These are phyloP conservation scores for Phrixothrix hirtus DNA, from an alignment of 2,888 invertebrate genomes.

Conservation along the genomic window DNA sequence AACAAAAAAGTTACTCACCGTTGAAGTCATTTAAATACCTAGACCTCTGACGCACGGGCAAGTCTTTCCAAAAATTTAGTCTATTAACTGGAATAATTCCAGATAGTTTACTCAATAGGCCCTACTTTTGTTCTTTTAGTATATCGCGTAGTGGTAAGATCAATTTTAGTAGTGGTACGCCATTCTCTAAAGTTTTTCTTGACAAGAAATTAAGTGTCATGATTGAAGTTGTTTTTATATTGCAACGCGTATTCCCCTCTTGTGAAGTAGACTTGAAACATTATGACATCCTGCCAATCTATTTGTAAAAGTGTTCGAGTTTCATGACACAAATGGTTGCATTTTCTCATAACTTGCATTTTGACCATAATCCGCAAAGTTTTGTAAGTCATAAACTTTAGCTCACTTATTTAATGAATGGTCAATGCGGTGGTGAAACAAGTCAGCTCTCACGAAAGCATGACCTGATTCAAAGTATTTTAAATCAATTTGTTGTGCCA, in stretches of 20 bases:
- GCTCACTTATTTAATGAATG: neutral
- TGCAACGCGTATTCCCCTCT: neutral
- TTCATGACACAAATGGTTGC: neutral
- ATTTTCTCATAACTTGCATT: conserved; percentile 1
- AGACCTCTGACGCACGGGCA: too few species aligned
- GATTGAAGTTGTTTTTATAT: neutral
- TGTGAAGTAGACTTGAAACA: neutral
- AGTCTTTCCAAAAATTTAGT: neutral
- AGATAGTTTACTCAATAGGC: neutral
- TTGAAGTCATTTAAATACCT: too few species aligned
- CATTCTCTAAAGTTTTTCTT: neutral
- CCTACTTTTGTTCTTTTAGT: neutral
- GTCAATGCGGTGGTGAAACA: neutral
- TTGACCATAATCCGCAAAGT: neutral
- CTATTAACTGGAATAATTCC: neutral
- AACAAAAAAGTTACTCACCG: too few species aligned
- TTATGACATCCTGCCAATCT: neutral
- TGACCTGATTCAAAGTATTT: neutral
- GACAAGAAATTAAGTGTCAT: too few species aligned
- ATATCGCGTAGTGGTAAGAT: neutral
- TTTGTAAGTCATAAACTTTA: neutral
- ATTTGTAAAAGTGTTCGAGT: conserved; percentile 1
- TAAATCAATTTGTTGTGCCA: neutral
- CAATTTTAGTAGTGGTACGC: neutral
- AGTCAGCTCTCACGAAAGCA: neutral